phyloP scores from a whole-genome alignment of 1,140 invertebrate species.

The Lutraria rhynchaena region DNA sequence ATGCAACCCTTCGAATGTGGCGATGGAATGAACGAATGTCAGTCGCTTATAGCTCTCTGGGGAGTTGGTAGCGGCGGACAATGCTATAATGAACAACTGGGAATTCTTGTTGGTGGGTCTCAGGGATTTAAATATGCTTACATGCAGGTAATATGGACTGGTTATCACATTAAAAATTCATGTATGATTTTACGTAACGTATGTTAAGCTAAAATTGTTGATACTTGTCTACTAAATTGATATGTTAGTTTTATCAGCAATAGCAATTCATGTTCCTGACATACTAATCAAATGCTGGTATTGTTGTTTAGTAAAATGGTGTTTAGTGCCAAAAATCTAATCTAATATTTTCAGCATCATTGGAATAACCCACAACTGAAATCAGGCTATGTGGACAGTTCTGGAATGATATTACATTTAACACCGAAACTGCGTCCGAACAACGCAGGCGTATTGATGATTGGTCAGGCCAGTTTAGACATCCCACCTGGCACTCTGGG shows the following conservation, averaged over 20 bases:
- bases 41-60: conserved; percentile 48
- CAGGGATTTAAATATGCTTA: conserved; percentile 41
- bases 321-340: too few species aligned
- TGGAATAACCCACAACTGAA: conserved; percentile 67
- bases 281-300: too few species aligned
- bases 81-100: conserved; percentile 60
- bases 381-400: conserved; percentile 59
- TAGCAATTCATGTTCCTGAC: too few species aligned
- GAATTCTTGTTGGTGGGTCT: conserved; percentile 60
- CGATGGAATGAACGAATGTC: conserved; percentile 9
- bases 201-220: too few species aligned
- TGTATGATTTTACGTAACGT: too few species aligned
- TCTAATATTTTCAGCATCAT: conserved; percentile 61
- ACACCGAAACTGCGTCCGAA: conserved; percentile 62
- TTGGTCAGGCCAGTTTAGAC: conserved; percentile 60
- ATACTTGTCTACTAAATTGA: too few species aligned
- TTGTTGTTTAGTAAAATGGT: too few species aligned
- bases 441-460: conserved; percentile 60
- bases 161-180: too few species aligned
- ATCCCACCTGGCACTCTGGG: conserved; percentile 54
- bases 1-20: conserved; percentile 53
- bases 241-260: too few species aligned
- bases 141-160: conserved; percentile 58
- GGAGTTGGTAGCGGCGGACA: conserved; percentile 55
- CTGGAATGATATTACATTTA: conserved; percentile 65